A percentile compares a stretch with the other conserved stretches of the same genome.
Conservation (phyloP, 2,888 invertebrate species). For the Lasioglossum malachurum region DNA sequence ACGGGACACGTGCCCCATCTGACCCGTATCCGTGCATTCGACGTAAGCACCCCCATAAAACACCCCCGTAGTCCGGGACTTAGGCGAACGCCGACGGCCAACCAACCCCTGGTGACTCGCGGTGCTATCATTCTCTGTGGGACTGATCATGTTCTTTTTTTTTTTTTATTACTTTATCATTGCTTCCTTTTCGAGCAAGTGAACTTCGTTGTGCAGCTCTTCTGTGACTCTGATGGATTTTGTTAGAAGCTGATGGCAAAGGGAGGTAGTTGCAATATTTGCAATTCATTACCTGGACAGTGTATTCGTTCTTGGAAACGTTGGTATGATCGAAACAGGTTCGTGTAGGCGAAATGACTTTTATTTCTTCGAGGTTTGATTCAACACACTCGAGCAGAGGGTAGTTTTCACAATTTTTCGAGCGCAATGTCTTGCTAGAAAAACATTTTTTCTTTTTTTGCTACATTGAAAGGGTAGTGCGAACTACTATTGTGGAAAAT, state of each 20-base stretch:
- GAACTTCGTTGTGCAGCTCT: neutral
- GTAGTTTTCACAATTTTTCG: neutral
- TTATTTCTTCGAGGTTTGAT: neutral
- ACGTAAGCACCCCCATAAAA: conserved; percentile 18
- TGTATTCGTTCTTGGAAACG: neutral
- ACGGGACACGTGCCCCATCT: conserved; percentile 45
- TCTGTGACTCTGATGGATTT: neutral
- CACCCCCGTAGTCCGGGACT: neutral
- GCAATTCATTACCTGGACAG: neutral
- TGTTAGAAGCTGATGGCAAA: neutral
- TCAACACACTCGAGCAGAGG: neutral
- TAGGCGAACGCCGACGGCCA: neutral
- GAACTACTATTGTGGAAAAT: neutral
- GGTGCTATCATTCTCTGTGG: conserved; percentile 16
- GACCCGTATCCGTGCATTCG: conserved; percentile 43
- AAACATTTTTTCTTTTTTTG: neutral
- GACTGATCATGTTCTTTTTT: neutral
- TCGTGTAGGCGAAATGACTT: neutral
- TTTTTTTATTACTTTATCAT: neutral
- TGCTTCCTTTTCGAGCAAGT: conserved; percentile 8
- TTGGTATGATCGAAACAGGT: neutral
- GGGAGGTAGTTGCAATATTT: neutral
- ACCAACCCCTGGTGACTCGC: conserved; percentile 17
- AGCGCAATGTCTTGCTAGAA: neutral
- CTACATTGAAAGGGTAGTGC: neutral